Conservation (phyloP, 2,113 vertebrate genomes). For the Hippocampus barbouri region DNA sequence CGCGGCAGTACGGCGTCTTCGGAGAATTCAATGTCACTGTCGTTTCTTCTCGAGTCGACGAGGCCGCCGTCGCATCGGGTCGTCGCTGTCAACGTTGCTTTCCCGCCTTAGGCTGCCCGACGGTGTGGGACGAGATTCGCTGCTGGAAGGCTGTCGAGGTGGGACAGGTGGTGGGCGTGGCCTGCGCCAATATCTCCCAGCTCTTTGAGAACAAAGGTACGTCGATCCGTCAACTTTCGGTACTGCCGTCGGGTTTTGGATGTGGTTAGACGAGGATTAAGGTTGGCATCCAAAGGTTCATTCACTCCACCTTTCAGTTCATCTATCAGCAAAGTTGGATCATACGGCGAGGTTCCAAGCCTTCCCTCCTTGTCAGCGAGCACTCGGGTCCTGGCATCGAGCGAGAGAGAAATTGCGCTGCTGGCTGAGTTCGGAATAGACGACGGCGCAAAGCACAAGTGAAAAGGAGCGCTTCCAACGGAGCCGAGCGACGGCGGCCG, state of each 20-base stretch:
- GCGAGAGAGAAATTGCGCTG: neutral
- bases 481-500: too few species aligned
- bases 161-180: constrained; percentile 65
- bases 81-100: neutral
- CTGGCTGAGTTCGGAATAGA: neutral
- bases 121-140: constrained; percentile 60
- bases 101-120: constrained; percentile 61
- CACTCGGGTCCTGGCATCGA: too few species aligned
- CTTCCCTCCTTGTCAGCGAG: too few species aligned
- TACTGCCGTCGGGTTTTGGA: neutral
- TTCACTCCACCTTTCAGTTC: too few species aligned
- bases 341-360: too few species aligned
- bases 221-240: neutral
- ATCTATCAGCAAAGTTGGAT: too few species aligned
- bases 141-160: constrained; percentile 68
- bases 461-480: neutral
- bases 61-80: too few species aligned
- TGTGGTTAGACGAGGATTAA: too few species aligned
- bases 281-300: too few species aligned
- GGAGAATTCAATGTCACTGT: too few species aligned
- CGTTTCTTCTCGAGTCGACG: too few species aligned
- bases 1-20: too few species aligned
- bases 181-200: constrained; percentile 67
- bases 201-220: constrained; percentile 70
- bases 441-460: constrained; percentile 2